Conservation (phyloP, 2,888 invertebrate genomes). For the Gonocerus acuteangulatus region DNA sequence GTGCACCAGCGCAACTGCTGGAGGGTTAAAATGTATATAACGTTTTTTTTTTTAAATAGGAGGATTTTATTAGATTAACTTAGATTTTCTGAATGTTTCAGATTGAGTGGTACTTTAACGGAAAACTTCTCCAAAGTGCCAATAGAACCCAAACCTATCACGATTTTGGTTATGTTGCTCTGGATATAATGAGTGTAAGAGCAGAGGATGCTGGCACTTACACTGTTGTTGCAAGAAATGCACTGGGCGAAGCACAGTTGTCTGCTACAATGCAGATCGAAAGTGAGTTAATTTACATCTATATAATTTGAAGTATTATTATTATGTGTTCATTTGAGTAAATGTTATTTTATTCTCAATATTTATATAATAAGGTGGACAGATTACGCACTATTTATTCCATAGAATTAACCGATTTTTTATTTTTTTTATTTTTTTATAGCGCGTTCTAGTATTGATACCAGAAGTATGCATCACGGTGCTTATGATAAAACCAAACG, state of each 20-base stretch:
- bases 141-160: slow-evolving; percentile 89
- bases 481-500: slow-evolving; percentile 80
- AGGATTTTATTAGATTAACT: too few relatives aligned
- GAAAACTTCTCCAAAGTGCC: slow-evolving; percentile 77
- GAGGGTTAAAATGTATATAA: background rate
- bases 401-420: too few relatives aligned
- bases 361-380: too few relatives aligned
- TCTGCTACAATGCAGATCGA: slow-evolving; percentile 79
- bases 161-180: slow-evolving; percentile 93
- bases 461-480: slow-evolving; percentile 80
- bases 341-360: too few relatives aligned
- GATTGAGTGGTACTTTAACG: slow-evolving; percentile 96
- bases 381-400: too few relatives aligned
- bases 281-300: slow-evolving; percentile 61
- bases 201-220: slow-evolving; percentile 90
- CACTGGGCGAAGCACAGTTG: slow-evolving; percentile 78
- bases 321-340: too few relatives aligned
- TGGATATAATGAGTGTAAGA: slow-evolving; percentile 87
- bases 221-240: slow-evolving; percentile 85
- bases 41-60: background rate
- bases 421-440: slow-evolving; percentile 41
- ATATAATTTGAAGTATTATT: background rate
- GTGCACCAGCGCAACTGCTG: too few relatives aligned
- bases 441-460: slow-evolving; percentile 84
- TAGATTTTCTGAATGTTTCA: too few relatives aligned